phyloP scores from a whole-genome alignment of 2,113 vertebrate species.

The Chascanopsetta lugubris region DNA sequence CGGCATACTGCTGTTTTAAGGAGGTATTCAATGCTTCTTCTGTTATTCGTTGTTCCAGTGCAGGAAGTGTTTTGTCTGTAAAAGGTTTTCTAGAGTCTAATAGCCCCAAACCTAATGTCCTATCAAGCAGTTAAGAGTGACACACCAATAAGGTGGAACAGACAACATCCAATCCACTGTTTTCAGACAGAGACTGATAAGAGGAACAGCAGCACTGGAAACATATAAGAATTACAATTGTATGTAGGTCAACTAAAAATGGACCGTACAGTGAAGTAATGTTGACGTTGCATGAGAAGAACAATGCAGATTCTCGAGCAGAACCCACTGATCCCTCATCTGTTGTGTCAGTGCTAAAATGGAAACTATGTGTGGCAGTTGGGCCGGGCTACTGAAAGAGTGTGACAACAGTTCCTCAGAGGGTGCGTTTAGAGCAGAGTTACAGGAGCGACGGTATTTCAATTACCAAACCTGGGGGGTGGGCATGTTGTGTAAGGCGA shows the following conservation, averaged over 20 bases:
- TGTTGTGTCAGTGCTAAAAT: conserved; percentile 52
- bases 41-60: neutral
- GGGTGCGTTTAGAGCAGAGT: conserved; percentile 19
- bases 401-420: conserved; percentile 51
- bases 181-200: no score
- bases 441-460: conserved; percentile 29
- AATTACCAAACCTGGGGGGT: conserved; percentile 45
- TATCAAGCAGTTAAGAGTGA: no score
- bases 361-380: conserved; percentile 55
- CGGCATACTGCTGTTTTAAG: neutral
- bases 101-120: no score
- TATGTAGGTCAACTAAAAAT: no score
- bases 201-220: no score
- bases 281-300: neutral
- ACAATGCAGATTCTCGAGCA: conserved; percentile 3
- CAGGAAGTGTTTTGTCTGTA: no score
- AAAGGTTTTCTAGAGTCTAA: no score
- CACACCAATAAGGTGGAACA: no score
- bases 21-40: neutral
- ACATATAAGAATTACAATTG: no score
- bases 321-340: conserved; percentile 38
- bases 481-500: conserved; percentile 34
- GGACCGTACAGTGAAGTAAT: neutral
- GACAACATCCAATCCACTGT: no score
- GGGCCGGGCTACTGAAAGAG: conserved; percentile 29